Evolutionary conservation across 2,888 invertebrate genomes (phyloP).

Genomic region (Eulithis prunata): DNA sequence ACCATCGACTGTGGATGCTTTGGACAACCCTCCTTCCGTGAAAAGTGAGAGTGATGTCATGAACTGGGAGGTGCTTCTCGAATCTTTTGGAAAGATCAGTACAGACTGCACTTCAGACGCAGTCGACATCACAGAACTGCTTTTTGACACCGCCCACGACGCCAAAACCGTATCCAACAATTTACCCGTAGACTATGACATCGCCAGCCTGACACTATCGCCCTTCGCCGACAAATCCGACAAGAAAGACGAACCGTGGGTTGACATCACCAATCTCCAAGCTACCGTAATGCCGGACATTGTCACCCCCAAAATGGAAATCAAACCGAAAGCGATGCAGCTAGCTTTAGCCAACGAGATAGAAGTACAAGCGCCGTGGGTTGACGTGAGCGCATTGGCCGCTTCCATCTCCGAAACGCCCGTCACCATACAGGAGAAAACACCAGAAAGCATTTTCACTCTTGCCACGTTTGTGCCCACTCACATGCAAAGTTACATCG

Average conservation of each 20-base stretch:
- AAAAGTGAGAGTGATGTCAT: slow-evolving; percentile 57
- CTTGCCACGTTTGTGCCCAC: slow-evolving; percentile 85
- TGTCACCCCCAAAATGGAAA: slow-evolving; percentile 56
- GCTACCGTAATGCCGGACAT: slow-evolving; percentile 45
- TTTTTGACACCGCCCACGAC: slow-evolving; percentile 67
- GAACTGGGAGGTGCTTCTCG: slow-evolving; percentile 78
- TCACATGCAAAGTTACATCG: slow-evolving; percentile 86
- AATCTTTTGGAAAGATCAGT: slow-evolving; percentile 76
- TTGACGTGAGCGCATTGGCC: slow-evolving; percentile 88
- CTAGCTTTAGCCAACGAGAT: slow-evolving; percentile 90
- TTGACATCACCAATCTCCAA: slow-evolving; percentile 59
- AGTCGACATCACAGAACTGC: slow-evolving; percentile 73
- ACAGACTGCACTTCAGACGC: slow-evolving; percentile 76
- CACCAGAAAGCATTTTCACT: slow-evolving; percentile 81
- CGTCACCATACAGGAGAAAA: slow-evolving; percentile 85
- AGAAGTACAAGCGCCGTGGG: slow-evolving; percentile 90
- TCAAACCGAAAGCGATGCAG: slow-evolving; percentile 85
- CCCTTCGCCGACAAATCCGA: slow-evolving; percentile 61
- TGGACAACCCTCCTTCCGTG: slow-evolving; percentile 40
- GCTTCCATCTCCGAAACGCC: slow-evolving; percentile 86
- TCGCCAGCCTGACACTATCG: slow-evolving; percentile 62
- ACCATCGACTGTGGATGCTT: slow-evolving; percentile 47
- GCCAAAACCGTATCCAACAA: slow-evolving; percentile 56
- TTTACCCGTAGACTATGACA: slow-evolving; percentile 66
- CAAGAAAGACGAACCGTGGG: slow-evolving; percentile 63